A percentile compares a stretch with the other conserved stretches of the same genome.
phyloP scores from a whole-genome alignment of 2,888 invertebrate species.

The Chelonus formosanus region DNA sequence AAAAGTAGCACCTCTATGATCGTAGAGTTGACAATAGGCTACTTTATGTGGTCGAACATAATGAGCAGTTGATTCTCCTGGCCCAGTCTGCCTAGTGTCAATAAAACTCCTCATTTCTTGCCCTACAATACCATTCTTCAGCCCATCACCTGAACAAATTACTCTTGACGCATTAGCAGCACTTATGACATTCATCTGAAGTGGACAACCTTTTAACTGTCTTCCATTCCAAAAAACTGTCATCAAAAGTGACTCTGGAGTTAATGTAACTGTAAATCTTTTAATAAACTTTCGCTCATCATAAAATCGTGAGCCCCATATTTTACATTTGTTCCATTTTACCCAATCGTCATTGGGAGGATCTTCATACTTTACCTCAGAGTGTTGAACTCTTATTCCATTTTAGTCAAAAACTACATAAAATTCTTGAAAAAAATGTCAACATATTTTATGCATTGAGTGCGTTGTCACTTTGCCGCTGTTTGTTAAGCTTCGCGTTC shows the following conservation, averaged over 20 bases:
- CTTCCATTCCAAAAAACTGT: constrained; percentile 94
- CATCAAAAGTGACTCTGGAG: constrained; percentile 85
- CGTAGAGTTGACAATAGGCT: constrained; percentile 97
- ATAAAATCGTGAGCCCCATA: too few relatives aligned
- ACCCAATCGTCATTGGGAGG: too few relatives aligned
- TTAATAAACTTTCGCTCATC: too few relatives aligned
- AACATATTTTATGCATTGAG: too few relatives aligned
- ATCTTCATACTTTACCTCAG: too few relatives aligned
- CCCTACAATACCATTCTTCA: constrained; percentile 94
- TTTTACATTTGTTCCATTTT: too few relatives aligned
- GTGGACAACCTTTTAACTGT: constrained; percentile 87
- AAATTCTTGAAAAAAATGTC: too few relatives aligned
- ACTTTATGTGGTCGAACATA: constrained; percentile 94
- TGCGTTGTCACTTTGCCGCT: too few relatives aligned
- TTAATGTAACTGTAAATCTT: too few relatives aligned
- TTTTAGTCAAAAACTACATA: too few relatives aligned
- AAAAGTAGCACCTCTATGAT: constrained; percentile 98
- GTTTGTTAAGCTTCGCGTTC: too few relatives aligned
- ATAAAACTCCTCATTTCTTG: constrained; percentile 96
- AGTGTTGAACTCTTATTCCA: too few relatives aligned
- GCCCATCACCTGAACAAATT: constrained; percentile 91
- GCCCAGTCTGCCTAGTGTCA: constrained; percentile 95
- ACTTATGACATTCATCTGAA: constrained; percentile 80
- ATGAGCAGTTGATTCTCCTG: constrained; percentile 95
- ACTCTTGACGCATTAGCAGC: constrained; percentile 77